These are phyloP conservation scores for Laothoe populi DNA, from an alignment of 2,888 invertebrate genomes.

Conservation along the genomic window DNA sequence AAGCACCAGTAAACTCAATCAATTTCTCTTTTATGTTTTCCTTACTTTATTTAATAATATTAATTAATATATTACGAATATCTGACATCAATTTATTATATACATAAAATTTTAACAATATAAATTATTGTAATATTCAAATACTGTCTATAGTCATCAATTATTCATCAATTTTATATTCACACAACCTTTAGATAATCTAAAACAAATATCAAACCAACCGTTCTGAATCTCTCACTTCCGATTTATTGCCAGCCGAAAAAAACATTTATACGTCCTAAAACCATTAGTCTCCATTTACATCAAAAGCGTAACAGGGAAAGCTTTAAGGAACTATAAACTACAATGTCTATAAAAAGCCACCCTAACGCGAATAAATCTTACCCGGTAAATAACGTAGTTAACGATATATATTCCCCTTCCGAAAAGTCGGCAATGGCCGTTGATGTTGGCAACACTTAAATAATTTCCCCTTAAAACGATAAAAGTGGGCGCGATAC, in stretches of 20 bases:
- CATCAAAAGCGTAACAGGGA: constrained; percentile 38
- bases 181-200: neutral
- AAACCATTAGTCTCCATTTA: constrained; percentile 37
- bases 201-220: constrained; percentile 8
- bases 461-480: constrained; percentile 56
- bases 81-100: no score
- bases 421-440: constrained; percentile 55
- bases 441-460: constrained; percentile 66
- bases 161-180: constrained; percentile 2
- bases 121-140: neutral
- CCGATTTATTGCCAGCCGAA: constrained; percentile 19
- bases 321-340: constrained; percentile 45
- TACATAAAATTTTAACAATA: no score
- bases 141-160: neutral
- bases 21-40: no score
- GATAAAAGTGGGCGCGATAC: constrained; percentile 51
- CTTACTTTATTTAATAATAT: no score
- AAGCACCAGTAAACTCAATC: no score
- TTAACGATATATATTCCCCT: constrained; percentile 67
- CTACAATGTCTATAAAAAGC: constrained; percentile 42
- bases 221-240: neutral
- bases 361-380: constrained; percentile 60
- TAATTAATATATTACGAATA: no score
- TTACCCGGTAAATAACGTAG: constrained; percentile 65
- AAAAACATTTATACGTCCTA: constrained; percentile 25